Base-by-base conservation (phyloP, 2,888 invertebrate species). In the Agrochola litura region DNA sequence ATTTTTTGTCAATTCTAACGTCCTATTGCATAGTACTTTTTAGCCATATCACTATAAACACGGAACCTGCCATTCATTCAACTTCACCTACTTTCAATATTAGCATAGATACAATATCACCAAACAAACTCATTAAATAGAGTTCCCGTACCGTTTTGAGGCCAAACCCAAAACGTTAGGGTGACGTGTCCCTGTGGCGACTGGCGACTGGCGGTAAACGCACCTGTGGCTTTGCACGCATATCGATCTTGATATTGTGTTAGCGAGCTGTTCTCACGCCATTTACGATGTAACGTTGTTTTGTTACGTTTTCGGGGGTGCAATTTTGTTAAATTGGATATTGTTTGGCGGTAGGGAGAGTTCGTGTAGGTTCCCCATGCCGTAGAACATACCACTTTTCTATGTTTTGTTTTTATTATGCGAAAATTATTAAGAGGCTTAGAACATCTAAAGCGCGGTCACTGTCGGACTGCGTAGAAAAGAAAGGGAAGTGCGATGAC, bases 201-300 rank as follows among this genome's bases (percentile, higher is more conserved):
- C 46, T 37, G 43, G 56, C 70, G 54, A 52, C 46, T 43, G 43
- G 56, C 66, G 60, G 69, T n/a, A 41, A 70, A 67, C 73, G 80
- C 84, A 84, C 89, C 88, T 89, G 86, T 76, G 77, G 83, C 85
- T 84, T 77, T 81, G 83, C 69, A 79, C 82, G 81, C 74, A 65
- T 89, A 90, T 90, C 86, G 89, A 90, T 89, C 89, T 68, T 58
- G 22, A 65, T 61, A 76, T 68, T 83, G 73, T 77, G 85, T 82
- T 76, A 76, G 67, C 37, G 84, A 52, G 73, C 66, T 68, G 56
- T 79, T 84, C 79, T 73, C 80, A 79, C 82, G 77, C 69, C 82
- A 80, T 79, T 86, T 76, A 71, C 76, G 64, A 54, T 37, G 12
- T 66, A n/a, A 58, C 56, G 25, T 63, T 56, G 41, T 66, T 70